A percentile compares a stretch with the other conserved stretches of the same genome.
phyloP scores from a whole-genome alignment of 2,113 vertebrate species.

The Psilopsiagon aurifrons region DNA sequence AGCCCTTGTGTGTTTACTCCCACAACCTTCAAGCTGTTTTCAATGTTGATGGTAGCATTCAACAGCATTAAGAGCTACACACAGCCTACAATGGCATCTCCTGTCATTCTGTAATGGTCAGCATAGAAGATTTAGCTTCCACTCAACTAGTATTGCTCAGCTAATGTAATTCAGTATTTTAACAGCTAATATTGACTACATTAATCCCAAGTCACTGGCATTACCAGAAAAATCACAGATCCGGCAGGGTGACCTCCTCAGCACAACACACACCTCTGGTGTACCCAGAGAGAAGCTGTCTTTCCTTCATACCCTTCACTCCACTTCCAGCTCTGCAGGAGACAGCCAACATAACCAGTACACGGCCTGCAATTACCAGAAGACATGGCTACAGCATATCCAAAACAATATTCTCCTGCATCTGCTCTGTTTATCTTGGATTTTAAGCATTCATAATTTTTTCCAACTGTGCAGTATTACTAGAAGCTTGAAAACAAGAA shows the following conservation, averaged over 20 bases:
- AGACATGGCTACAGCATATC: background rate
- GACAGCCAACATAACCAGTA: background rate
- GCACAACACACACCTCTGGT: background rate
- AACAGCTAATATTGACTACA: background rate
- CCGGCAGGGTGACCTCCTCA: background rate
- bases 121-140: background rate
- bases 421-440: background rate
- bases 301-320: background rate
- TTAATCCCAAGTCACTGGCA: background rate
- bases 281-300: rapidly evolving
- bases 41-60: background rate
- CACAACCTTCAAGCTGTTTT: background rate
- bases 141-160: background rate
- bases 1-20: background rate
- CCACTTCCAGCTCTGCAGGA: background rate
- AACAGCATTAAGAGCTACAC: background rate
- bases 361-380: background rate
- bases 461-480: background rate
- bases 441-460: background rate
- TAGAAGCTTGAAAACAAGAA: background rate
- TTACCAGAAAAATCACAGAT: background rate
- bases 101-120: background rate
- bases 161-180: background rate
- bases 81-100: background rate
- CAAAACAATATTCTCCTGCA: background rate